Evolutionary conservation across 2,888 invertebrate species (phyloP).

Genomic region (Galeopsomyia nigrocyanea): DNA sequence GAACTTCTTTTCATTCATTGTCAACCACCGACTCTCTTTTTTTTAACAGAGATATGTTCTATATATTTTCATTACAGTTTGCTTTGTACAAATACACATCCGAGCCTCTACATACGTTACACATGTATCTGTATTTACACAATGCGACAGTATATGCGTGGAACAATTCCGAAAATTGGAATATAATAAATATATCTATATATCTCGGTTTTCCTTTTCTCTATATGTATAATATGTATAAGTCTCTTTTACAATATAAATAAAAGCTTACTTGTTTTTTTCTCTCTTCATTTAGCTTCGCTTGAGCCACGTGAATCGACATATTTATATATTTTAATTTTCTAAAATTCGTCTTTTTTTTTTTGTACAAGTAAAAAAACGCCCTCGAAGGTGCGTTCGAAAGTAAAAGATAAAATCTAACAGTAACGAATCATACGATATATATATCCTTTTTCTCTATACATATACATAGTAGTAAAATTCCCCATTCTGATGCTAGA

Average conservation of each 20-base stretch:
- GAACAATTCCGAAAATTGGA: constrained; percentile 25
- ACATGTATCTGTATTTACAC: constrained; percentile 36
- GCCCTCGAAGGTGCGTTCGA: constrained; percentile 10
- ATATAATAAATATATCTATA: constrained; percentile 36
- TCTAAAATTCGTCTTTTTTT: constrained; percentile 37
- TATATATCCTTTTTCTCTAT: constrained; percentile 18
- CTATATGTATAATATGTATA: constrained; percentile 37
- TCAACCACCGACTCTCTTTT: constrained; percentile 23
- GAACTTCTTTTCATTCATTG: constrained; percentile 21
- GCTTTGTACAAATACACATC: constrained; percentile 43
- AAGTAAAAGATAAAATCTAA: constrained; percentile 31
- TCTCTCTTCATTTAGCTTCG: neutral
- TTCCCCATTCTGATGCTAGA: constrained; percentile 37
- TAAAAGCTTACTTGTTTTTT: constrained; percentile 31
- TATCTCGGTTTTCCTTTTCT: constrained; percentile 19
- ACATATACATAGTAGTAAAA: neutral
- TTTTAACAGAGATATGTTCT: constrained; percentile 37
- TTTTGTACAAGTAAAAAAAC: constrained; percentile 53
- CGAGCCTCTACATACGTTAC: constrained; percentile 14
- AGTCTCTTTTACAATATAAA: constrained; percentile 43
- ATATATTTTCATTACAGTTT: constrained; percentile 9
- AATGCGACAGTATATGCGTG: constrained; percentile 22
- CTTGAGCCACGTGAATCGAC: constrained; percentile 21
- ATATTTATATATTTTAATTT: no score
- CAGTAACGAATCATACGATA: neutral